Evolutionary conservation across 2,113 vertebrate species (phyloP).

Genomic region (Myrmecobius fasciatus): DNA sequence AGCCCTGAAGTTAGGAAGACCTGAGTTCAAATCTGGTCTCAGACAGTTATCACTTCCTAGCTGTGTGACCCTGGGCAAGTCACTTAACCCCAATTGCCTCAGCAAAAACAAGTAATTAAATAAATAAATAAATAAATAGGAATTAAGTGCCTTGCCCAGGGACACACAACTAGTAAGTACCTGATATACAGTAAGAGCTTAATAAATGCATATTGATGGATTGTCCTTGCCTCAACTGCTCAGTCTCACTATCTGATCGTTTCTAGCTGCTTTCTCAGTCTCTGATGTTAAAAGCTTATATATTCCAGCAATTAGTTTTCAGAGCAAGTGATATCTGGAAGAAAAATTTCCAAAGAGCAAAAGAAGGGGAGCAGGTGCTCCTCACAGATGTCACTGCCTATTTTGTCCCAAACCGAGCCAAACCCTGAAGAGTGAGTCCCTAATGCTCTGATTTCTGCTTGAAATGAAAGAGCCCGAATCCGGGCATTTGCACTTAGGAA

Average conservation of each 20-base stretch:
- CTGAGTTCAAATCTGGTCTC: too few species aligned
- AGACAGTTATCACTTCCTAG: too few species aligned
- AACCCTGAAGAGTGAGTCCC: background rate
- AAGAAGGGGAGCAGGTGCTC: background rate
- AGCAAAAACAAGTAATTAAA: too few species aligned
- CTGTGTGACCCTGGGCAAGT: too few species aligned
- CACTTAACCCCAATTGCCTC: too few species aligned
- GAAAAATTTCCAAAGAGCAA: background rate
- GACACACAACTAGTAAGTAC: background rate
- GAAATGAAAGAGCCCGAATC: background rate
- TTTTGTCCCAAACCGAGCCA: background rate
- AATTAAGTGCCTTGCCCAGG: background rate
- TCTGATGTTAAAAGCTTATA: background rate
- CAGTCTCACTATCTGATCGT: background rate
- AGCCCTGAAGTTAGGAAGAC: too few species aligned
- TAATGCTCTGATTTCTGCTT: background rate
- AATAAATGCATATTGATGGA: background rate
- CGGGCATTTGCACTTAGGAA: background rate
- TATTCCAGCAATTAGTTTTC: background rate
- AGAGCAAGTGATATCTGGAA: background rate
- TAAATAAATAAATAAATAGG: too few species aligned
- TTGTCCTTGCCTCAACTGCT: background rate
- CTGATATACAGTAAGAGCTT: background rate
- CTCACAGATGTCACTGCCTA: background rate
- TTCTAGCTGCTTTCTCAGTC: background rate